phyloP scores from a whole-genome alignment of 2,113 vertebrate genomes.

The Microtus montanus region DNA sequence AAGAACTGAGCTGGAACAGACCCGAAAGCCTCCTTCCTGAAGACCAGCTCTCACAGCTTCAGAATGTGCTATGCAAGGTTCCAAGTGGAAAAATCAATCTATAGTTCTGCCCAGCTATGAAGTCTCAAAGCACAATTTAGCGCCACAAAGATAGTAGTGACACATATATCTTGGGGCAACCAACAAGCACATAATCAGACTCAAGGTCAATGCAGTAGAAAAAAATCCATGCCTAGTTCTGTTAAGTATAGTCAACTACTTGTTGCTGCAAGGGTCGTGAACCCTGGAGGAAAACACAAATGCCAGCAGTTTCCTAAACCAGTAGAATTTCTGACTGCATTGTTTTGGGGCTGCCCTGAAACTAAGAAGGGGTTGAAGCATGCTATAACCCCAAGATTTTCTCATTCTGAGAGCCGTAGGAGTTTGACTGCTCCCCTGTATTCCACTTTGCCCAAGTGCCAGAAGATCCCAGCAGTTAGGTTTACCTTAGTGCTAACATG shows the following conservation, averaged over 20 bases:
- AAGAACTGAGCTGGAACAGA: not conserved
- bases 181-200: not conserved
- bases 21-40: not conserved
- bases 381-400: too few relatives aligned
- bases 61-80: not conserved
- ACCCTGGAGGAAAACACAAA: not conserved
- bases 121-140: too few relatives aligned
- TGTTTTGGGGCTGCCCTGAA: too few relatives aligned
- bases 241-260: not conserved
- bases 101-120: not conserved
- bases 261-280: not conserved
- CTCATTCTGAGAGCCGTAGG: too few relatives aligned
- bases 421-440: too few relatives aligned
- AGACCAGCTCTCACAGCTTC: not conserved
- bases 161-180: not conserved
- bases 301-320: not conserved
- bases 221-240: not conserved
- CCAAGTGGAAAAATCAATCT: not conserved
- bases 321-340: too few relatives aligned
- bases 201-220: not conserved
- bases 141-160: not conserved
- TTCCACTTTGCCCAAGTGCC: too few relatives aligned
- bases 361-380: too few relatives aligned
- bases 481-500: too few relatives aligned
- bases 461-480: too few relatives aligned